Conservation (phyloP, 2,113 vertebrate genomes). For the Sarotherodon lohbergeri region DNA sequence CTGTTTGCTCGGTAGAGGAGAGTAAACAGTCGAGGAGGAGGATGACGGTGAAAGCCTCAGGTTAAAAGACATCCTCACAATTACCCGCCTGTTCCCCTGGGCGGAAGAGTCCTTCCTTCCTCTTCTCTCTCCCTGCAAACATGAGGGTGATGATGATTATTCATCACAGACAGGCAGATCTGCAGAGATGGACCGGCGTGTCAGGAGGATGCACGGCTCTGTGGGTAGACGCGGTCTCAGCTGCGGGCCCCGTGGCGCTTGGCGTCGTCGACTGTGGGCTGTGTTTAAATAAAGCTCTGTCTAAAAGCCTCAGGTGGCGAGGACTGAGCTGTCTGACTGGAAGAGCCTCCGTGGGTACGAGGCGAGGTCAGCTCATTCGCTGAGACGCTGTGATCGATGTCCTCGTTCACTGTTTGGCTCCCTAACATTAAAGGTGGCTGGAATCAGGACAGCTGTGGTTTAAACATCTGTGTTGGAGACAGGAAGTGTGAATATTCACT, state of each 20-base stretch:
- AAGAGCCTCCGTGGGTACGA: not conserved
- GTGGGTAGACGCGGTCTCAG: slow-evolving; percentile 23
- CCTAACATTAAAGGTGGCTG: not conserved
- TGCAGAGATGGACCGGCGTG: not conserved
- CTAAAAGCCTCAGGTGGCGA: slow-evolving; percentile 23
- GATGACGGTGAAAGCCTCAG: not conserved
- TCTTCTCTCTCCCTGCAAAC: not conserved
- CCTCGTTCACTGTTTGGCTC: not conserved
- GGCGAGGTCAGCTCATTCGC: not conserved
- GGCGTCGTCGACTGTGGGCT: slow-evolving; percentile 21
- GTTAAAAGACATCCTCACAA: not conserved
- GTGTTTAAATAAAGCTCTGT: slow-evolving; percentile 55
- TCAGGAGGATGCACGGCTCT: not conserved
- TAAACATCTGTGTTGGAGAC: not conserved
- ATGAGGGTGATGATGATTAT: not conserved
- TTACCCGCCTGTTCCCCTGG: not conserved
- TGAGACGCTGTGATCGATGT: not conserved
- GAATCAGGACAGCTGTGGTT: not conserved
- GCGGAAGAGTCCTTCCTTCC: not conserved
- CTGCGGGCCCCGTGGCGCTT: slow-evolving; percentile 20
- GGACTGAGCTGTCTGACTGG: slow-evolving; percentile 20
- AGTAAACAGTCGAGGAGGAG: not conserved
- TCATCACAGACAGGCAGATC: not conserved
- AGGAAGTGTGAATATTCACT: not conserved
- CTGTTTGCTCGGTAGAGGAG: not conserved